Conservation (phyloP, 1,140 invertebrate species). For the Bicyclus anynana region DNA sequence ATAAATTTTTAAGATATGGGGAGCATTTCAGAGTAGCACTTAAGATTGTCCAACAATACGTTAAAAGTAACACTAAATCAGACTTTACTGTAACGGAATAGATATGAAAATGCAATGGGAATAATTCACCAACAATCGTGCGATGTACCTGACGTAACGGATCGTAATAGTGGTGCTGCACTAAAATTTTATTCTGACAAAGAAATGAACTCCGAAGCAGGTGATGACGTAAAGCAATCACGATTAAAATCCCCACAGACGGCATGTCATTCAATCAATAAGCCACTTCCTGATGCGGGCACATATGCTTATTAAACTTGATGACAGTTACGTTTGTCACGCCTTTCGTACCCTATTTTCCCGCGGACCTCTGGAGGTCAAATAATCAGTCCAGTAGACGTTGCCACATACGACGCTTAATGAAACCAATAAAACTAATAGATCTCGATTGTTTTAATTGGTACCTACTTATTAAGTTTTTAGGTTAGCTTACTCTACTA, state of each 20-base stretch:
- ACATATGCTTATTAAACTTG: slow-evolving; percentile 55
- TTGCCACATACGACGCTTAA: slow-evolving; percentile 46
- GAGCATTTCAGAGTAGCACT: slow-evolving; percentile 36
- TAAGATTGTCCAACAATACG: slow-evolving; percentile 25
- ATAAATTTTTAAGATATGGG: slow-evolving; percentile 55
- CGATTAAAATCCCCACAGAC: slow-evolving; percentile 41
- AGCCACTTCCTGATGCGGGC: slow-evolving; percentile 69
- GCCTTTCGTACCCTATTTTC: slow-evolving; percentile 54
- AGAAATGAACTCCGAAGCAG: slow-evolving; percentile 20
- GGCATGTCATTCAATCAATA: slow-evolving; percentile 60
- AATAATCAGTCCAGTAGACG: slow-evolving; percentile 53
- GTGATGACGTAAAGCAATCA: slow-evolving; percentile 49
- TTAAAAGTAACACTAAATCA: slow-evolving; percentile 11
- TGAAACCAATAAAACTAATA: slow-evolving; percentile 65
- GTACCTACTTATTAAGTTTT: slow-evolving; percentile 15
- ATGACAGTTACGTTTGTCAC: slow-evolving; percentile 54
- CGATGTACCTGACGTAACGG: neutral
- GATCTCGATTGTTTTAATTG: slow-evolving; percentile 53
- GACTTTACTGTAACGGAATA: slow-evolving; percentile 10
- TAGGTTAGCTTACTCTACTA: slow-evolving; percentile 24
- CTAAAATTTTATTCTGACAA: neutral
- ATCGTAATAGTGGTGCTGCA: slow-evolving; percentile 4
- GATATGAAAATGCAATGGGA: neutral
- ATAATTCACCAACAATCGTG: neutral
- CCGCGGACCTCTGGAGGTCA: slow-evolving; percentile 62